Base-by-base conservation (phyloP, 1,140 invertebrate genomes). In the Zeugodacus cucurbitae region DNA sequence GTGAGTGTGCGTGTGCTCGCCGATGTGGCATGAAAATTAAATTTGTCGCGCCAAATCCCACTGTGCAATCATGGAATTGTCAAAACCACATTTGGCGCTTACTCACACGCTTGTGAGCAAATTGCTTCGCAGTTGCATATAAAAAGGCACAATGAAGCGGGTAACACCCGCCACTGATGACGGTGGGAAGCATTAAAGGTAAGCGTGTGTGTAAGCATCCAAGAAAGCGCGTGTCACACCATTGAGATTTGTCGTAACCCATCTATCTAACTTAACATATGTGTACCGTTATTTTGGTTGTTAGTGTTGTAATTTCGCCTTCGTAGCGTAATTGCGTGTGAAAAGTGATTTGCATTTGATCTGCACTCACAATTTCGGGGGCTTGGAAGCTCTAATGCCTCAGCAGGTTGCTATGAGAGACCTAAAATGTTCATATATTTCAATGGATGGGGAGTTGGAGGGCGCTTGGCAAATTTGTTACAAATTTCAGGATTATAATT, bases 51-150 rank as follows among this genome's bases (percentile, higher is more conserved):
- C 8, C 22, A 86, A 59, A 86, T 86, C 85, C 85, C 57, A 59
- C 54, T 86, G 85, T 86, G 85, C 85, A 86, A 86, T 86, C 85
- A 86, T 86, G 85, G 48, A 86, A 58, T 86, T 32, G 85, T 86
- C 85, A 86, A 86, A 86, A 59, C 29, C 85, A 59, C 85, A 86
- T 57, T 48, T 41, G 7, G 22, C 74, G n/a, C 37, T 44, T 26
- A 48, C 74, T 2, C 67, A 37, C 29, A 74, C 41, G 74, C 74
- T n/a, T 34, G 5, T 10, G 8, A 26, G 41, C n/a, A 48, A 37
- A 54, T 37, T 32, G 70, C 44, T 44, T 29, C 17, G 64, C 2
- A 20, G 17, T 29, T 34, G 14, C 6, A 5, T 34, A 29, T 32
- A 32, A 37, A 54, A 70, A 20, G 32, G 32, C 3, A 70, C 10